Base-by-base conservation (phyloP, 1,140 invertebrate genomes). In the Epicauta chinensis region DNA sequence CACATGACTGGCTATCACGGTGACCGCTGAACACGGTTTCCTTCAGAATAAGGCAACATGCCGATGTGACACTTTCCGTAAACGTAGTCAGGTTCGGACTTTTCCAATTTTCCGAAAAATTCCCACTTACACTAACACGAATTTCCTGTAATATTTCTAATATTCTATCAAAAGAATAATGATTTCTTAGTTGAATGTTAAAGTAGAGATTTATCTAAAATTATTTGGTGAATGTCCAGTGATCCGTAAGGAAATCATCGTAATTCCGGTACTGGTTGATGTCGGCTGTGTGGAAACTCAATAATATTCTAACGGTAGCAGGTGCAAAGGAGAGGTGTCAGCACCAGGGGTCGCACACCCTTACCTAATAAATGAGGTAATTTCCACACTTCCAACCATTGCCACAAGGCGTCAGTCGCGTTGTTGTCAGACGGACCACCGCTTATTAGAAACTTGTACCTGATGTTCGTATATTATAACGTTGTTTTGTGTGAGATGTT, bases 311-410 rank as follows among this genome's bases (percentile, higher is more conserved):
- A 23, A 23, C 60, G 56, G 69, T 64, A 71, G 70, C 70, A 71
- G 70, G 69, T 72, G 70, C 63, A 69, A 71, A 71, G 69, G 70
- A 72, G 70, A 71, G 69, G 69, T 71, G 69, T 72, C 70, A 71
- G 70, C 59, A 58, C 31, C 70, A 70, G 67, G 66, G 70, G 68
- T 69, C 64, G 66, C 66, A 60, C 63, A 64, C 67, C 66, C 68
- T 70, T 69, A 71, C 69, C 70, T 71, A 72, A 72, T 72, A 72
- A 72, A 72, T 71, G 70, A 71, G 70, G 70, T 70, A 72, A 72
- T 72, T 71, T 69, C 68, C 66, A 69, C 70, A 71, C 67, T 70
- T 70, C 61, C 61, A 64, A 59, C 46, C 60, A 54, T 59, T 60
- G 64, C 65, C 67, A 60, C 66, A 68, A 69, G 68, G 66, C 65